These are phyloP conservation scores for Netelia inedita DNA, from an alignment of 2,888 invertebrate genomes.

Conservation along the genomic window DNA sequence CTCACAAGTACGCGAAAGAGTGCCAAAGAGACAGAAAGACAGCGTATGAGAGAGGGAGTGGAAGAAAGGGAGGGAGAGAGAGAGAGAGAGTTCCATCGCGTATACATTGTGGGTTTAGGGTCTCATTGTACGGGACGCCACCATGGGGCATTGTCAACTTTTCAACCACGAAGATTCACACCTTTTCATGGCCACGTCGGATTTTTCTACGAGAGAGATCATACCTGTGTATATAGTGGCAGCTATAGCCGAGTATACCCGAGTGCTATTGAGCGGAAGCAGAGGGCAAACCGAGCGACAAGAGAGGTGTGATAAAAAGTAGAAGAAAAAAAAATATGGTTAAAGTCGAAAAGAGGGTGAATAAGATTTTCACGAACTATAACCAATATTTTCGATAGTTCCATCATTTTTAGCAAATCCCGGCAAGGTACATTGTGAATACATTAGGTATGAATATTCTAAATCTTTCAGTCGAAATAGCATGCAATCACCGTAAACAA, in stretches of 20 bases:
- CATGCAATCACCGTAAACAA: not conserved
- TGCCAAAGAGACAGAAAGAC: conserved; percentile 41
- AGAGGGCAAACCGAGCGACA: conserved; percentile 62
- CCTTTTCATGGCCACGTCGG: conserved; percentile 80
- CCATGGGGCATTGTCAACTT: conserved; percentile 81
- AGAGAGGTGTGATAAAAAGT: not conserved
- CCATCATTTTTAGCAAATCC: not conserved
- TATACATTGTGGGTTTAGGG: conserved; percentile 81
- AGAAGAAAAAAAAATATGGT: not conserved
- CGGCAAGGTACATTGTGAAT: too few relatives aligned
- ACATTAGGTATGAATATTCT: too few relatives aligned
- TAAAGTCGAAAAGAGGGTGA: not conserved
- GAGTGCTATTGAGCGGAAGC: conserved; percentile 77
- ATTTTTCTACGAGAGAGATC: conserved; percentile 77
- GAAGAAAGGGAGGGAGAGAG: conserved; percentile 66
- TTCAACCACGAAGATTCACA: conserved; percentile 82
- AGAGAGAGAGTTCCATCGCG: conserved; percentile 59
- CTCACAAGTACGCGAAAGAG: conserved; percentile 10
- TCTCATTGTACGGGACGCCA: conserved; percentile 78
- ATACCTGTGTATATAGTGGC: conserved; percentile 50
- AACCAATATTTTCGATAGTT: not conserved
- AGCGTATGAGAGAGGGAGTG: conserved; percentile 37
- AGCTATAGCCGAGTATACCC: conserved; percentile 1
- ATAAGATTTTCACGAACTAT: not conserved
- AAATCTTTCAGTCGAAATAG: too few relatives aligned